Evolutionary conservation across 2,888 invertebrate genomes (phyloP), one percentile per base, ranked within the genome.

Genomic region (Resseliella maxima): DNA sequence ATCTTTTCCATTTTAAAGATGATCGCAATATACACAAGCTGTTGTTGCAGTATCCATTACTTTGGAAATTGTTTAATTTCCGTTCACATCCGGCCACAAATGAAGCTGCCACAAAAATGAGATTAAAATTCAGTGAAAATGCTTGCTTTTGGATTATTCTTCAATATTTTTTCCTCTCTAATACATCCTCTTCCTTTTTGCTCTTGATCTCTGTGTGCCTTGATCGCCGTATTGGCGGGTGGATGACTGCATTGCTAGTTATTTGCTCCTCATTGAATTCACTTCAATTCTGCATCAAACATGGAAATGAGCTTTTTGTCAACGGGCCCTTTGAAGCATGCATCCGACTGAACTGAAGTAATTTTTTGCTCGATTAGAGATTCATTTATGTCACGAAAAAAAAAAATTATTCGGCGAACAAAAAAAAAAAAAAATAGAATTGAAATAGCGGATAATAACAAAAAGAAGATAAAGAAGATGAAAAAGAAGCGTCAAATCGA

Each of bases 41-140:
- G 72, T 31, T 31, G 72, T 72, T 31, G 72, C 31, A 72, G 31
- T 72, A 72, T 72, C 72, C 72, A 72, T 72, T 72, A 72, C 72
- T 72, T 72, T 72, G 72, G 72, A 72, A 72, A 72, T 72, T 72
- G 72, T 72, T 72, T 72, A 72, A 72, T 72, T 72, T 72, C 72
- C 72, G 72, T 72, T 72, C 21, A 72, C 31, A 72, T 72, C 72
- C 72, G 72, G 72, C 35, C 31, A 35, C 72, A 72, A 72, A 72
- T 72, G 72, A 72, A 72, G 72, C 72, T 15, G 72, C 31, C 72
- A 59, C 6, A 72, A 15, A 72, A 72, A 72, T 72, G 72, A 72
- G 72, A 72, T 72, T 72, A 31, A 72, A 72, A 72, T 72, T n/a
- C 27, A 35, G 35, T 31, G 72, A 31, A 72, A 72, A 72, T 31